Base-by-base conservation (phyloP, 2,888 invertebrate genomes). In the Diplolepis rosae region DNA sequence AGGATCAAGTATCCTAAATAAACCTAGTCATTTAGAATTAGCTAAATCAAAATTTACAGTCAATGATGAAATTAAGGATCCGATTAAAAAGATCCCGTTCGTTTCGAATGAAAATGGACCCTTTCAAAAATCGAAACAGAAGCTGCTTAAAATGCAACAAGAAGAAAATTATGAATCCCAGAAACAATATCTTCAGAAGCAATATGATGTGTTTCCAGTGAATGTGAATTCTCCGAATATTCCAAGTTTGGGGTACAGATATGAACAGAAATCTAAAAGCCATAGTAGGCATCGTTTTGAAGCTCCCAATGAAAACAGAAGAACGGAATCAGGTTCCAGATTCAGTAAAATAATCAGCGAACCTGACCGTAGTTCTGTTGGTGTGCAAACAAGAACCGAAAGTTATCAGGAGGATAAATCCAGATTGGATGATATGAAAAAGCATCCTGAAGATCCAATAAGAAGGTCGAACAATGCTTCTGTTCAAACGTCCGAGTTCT, bases 401-500 rank as follows among this genome's bases (percentile, higher is more conserved):
- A 18, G 13, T n/a, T 39, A 39, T 61, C 61, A 22, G 32, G 56
- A 56, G 6, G n/a, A 52, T n/a, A 61, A 39, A 22, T 9, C 22
- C 24, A 61, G 24, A 13, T 56, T 56, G 7, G 18, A 15, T 3
- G 24, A 61, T 18, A 9, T 15, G 0, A n/a, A n/a, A 32, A 32
- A 3, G 48, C 18, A 1, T 48, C 15, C 18, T 11, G 48, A 22
- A 18, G 61, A 61, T 24, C 7, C n/a, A 7, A 61, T 24, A 27
- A 18, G 39, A 61, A 61, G 39, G 39, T 61, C 39, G 7, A 35
- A 24, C n/a, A 82, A 81, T 56, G 84, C 71, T 7, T 82, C 81
- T 1, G 82, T 83, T 0, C 83, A 85, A 45, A 83, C 80, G 0
- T 61, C 61, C 0, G 61, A 61, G n/a, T 13, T 61, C 18, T 61